Base-by-base conservation (phyloP, 2,888 invertebrate species). In the Heliconius ethilla region DNA sequence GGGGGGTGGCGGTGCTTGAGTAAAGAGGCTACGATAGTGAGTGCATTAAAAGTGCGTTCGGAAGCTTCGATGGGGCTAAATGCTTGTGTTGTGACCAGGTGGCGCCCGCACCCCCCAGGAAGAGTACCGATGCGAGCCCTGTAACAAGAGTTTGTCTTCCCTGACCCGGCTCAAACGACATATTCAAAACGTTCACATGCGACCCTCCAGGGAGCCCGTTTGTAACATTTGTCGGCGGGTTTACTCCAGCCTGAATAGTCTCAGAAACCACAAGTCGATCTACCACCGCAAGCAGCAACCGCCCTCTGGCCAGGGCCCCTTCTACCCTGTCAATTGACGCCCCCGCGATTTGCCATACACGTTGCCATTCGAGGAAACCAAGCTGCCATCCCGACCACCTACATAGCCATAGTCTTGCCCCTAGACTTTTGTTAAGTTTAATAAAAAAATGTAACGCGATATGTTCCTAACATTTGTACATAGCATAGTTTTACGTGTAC, bases 221-320 rank as follows among this genome's bases (percentile, higher is more conserved):
- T 98, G 98, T 96, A 97, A 97, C 95, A 97, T 98, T 91, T 98
- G 98, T 96, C 97, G 97, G 94, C 97, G 98, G 90, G 97, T 97
- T 86, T 98, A 98, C 95, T 97, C 97, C 95, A 98, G 97, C 90
- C 96, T 98, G 89, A 98, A 98, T 95, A 97, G 97, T 91, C 96
- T 98, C 89, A 96, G 98, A 92, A 98, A 98, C 95, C 98, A 98
- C 96, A 97, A 97, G 96, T 97, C 97, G 93, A 97, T 98, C 95
- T 98, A 98, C 95, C 98, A 98, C 95, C 96, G 98, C 95, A 97
- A 97, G 95, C 97, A 97, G 94, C 96, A 96, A 90, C 95, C 95
- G 92, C 95, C 95, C 88, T 85, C 94, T 84, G 88, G 87, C 84
- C 90, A 87, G 85, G 91, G 92, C 80, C 89, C 92, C 85, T 92